Evolutionary conservation across 1,140 invertebrate species (phyloP), one percentile per base, ranked within the genome.

Genomic region (Trichogramma pretiosum): DNA sequence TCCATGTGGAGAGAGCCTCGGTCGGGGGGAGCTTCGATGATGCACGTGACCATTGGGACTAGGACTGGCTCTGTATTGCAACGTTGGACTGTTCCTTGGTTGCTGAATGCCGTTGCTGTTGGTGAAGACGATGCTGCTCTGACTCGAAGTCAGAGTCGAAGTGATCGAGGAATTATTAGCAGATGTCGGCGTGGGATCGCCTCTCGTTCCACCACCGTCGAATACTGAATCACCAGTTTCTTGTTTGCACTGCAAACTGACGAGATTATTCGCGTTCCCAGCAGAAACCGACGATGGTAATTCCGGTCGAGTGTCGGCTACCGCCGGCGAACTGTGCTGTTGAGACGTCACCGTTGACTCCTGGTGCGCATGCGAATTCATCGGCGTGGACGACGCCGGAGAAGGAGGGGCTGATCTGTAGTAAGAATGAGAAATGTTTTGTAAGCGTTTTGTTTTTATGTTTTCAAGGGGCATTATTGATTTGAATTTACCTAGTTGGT

Each of bases 221-320:
- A 76, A 77, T 3, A 77, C 74, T 32, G 72, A 70, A 52, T 73
- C 73, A 40, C 73, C 73, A 5, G 70, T 65, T 32, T 74, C 73
- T 48, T 73, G 64, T 55, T 75, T 75, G 22, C 65, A 63, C 40
- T 73, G 70, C 22, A 58, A 60, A 40, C 62, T 65, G n/a, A 60
- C 65, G 41, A 63, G 48, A 50, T 65, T 59, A 33, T 28, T 59
- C 17, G 60, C 59, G n/a, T 55, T n/a, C n/a, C n/a, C n/a, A n/a
- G n/a, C n/a, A n/a, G n/a, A n/a, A n/a, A n/a, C n/a, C n/a, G n/a
- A n/a, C n/a, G n/a, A n/a, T n/a, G n/a, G n/a, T n/a, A n/a, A n/a
- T n/a, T 54, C 22, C 59, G 64, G 57, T 64, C 69, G 21, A 67
- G 67, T 18, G 57, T 64, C 51, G 70, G 55, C 62, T 59, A 56